A percentile compares a stretch with the other conserved stretches of the same genome.
These are phyloP conservation scores for Lithophane semibrunnea DNA, from an alignment of 2,888 invertebrate species.

Conservation along the genomic window DNA sequence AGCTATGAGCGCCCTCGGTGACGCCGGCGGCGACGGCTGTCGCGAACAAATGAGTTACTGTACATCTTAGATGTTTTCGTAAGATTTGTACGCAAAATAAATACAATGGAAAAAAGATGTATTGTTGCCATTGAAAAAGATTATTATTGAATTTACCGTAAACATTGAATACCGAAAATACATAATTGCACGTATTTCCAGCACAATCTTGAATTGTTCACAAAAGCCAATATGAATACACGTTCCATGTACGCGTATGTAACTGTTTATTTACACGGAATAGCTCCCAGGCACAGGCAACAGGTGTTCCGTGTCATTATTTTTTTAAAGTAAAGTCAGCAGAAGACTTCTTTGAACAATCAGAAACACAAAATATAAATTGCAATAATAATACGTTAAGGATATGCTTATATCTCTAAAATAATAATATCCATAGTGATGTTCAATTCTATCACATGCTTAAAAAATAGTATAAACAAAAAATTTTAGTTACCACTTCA, in stretches of 20 bases:
- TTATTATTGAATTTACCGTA: neutral
- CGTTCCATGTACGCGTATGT: neutral
- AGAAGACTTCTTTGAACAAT: slow-evolving; percentile 5
- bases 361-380: slow-evolving; percentile 17
- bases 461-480: slow-evolving; percentile 41
- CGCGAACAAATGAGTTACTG: slow-evolving; percentile 71
- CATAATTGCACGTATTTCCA: neutral
- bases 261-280: slow-evolving; percentile 30
- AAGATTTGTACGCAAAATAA: slow-evolving; percentile 11
- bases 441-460: neutral
- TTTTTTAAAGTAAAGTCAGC: slow-evolving; percentile 9
- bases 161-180: neutral
- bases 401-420: neutral
- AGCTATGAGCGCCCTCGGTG: slow-evolving; percentile 83
- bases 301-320: slow-evolving; percentile 40
- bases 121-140: neutral
- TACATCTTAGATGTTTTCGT: slow-evolving; percentile 42
- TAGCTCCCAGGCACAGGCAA: slow-evolving; percentile 39
- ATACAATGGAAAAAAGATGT: neutral
- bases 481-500: slow-evolving; percentile 60
- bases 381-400: neutral
- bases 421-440: neutral
- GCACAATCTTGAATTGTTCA: neutral
- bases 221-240: slow-evolving; percentile 23
- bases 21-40: slow-evolving; percentile 74